Conservation (phyloP, 2,888 invertebrate genomes). For the Tuberolachnus salignus region DNA sequence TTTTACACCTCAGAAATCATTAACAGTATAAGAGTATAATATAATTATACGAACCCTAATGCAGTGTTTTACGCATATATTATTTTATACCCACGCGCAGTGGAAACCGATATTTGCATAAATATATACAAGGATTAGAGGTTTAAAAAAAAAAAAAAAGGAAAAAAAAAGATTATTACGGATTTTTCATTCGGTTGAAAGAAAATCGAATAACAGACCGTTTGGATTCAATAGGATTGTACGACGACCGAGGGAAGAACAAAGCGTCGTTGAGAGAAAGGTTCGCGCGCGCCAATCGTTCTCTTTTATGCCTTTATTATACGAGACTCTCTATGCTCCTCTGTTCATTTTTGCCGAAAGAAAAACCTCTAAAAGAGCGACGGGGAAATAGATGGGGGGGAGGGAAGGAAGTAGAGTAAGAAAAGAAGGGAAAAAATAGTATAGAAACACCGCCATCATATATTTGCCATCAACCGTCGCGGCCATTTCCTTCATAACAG, state of each 20-base stretch:
- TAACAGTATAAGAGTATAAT: too few species aligned
- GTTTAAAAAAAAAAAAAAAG: too few species aligned
- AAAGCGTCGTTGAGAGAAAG: slow-evolving; percentile 37
- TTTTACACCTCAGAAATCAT: too few species aligned
- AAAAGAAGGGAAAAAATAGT: slow-evolving; percentile 4
- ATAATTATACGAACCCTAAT: too few species aligned
- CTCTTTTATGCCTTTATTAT: slow-evolving; percentile 53
- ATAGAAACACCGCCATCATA: slow-evolving; percentile 15
- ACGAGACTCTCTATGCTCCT: slow-evolving; percentile 4
- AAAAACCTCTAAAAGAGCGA: background rate
- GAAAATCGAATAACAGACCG: slow-evolving; percentile 13
- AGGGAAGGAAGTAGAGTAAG: background rate
- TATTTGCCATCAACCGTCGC: slow-evolving; percentile 34
- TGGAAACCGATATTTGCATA: too few species aligned
- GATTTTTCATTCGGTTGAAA: too few species aligned
- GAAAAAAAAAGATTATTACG: too few species aligned
- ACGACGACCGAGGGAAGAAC: slow-evolving; percentile 14
- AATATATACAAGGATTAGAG: too few species aligned
- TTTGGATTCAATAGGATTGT: slow-evolving; percentile 34
- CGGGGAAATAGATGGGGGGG: background rate
- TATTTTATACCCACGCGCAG: too few species aligned
- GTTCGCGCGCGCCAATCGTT: slow-evolving; percentile 44
- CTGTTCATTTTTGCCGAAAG: slow-evolving; percentile 26
- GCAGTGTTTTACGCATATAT: too few species aligned
- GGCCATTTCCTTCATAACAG: slow-evolving; percentile 40